phyloP scores from a whole-genome alignment of 1,140 invertebrate genomes.

The Meteorus sp. region DNA sequence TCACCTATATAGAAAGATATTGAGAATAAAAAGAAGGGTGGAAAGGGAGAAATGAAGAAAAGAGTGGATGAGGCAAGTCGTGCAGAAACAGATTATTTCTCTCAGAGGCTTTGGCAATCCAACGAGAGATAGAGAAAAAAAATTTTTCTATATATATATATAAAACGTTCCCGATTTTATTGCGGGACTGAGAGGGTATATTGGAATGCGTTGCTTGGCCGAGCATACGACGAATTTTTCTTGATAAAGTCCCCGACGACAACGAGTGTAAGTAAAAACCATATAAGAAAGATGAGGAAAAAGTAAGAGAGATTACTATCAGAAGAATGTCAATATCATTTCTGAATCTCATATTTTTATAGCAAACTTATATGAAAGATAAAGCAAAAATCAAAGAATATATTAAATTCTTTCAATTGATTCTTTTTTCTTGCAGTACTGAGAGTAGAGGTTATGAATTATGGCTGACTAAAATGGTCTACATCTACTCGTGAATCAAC shows the following conservation, averaged over 20 bases:
- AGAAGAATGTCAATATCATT: conserved; percentile 26
- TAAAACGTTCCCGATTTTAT: conserved; percentile 20
- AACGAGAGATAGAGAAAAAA: conserved; percentile 1
- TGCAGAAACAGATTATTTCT: conserved; percentile 32
- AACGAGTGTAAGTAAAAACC: conserved; percentile 2
- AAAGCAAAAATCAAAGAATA: no score
- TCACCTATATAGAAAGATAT: background rate
- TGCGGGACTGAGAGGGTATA: conserved; percentile 17
- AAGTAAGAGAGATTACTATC: background rate
- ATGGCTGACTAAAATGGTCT: background rate
- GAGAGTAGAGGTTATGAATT: background rate
- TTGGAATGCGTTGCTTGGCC: conserved; percentile 14
- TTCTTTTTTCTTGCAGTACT: background rate
- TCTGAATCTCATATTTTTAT: conserved; percentile 8
- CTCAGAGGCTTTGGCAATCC: background rate
- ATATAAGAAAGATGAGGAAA: background rate
- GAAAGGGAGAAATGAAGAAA: background rate
- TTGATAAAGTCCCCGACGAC: conserved; percentile 18
- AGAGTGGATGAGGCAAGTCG: conserved; percentile 22
- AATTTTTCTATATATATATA: background rate
- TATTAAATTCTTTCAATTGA: background rate
- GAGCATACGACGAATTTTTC: conserved; percentile 27
- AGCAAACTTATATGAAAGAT: no score
- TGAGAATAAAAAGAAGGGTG: background rate
- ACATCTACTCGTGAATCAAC: background rate